Base-by-base conservation (phyloP, 2,797 vertebrate genomes). In the Ptychadena robeensis region DNA sequence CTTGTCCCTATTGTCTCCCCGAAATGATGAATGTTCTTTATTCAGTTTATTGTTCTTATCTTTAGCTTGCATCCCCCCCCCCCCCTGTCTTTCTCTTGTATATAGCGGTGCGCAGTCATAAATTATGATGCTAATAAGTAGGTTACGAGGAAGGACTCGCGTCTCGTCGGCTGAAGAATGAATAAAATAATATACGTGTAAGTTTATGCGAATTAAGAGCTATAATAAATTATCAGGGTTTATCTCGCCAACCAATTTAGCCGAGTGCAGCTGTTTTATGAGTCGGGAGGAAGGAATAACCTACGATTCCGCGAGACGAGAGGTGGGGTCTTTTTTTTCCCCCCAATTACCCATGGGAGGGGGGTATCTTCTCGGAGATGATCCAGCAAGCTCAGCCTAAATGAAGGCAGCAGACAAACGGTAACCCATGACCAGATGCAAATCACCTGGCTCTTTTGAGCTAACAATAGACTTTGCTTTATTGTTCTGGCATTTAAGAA, bases 281-380 rank as follows among this genome's bases (percentile, higher is more conserved):
- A 91, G 90, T 94, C 96, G 95, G 95, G 92, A 95, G 92, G 91
- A 89, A 90, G 92, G 90, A 88, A 89, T 92, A 92, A 92, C 91
- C 88, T 87, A 61, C 34, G n/a, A 31, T 53, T 69, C 72, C 64
- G 9, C 11, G 48, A 80, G 57, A 80, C 71, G 34, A 40, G 66
- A 75, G 78, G 82, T 84, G 68, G 71, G 77, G 64, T 75, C 38
- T 80, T 80, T 80, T 70, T 80, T 80, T 80, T 70, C 77, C 79
- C 82, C 82, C 48, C 63, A 64, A 80, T 80, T 84, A 80, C 82
- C 82, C 77, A 75, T 31, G 82, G 82, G 82, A 80, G 65, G 77
- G 18, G 30, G 48, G 35, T 22, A 22, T 74, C 66, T 80, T 80
- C 31, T 80, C 8, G 80, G 85, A 87, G 89, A 87, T 86, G 87